Conservation (phyloP, 1,140 invertebrate species). For the Drosophila azteca region DNA sequence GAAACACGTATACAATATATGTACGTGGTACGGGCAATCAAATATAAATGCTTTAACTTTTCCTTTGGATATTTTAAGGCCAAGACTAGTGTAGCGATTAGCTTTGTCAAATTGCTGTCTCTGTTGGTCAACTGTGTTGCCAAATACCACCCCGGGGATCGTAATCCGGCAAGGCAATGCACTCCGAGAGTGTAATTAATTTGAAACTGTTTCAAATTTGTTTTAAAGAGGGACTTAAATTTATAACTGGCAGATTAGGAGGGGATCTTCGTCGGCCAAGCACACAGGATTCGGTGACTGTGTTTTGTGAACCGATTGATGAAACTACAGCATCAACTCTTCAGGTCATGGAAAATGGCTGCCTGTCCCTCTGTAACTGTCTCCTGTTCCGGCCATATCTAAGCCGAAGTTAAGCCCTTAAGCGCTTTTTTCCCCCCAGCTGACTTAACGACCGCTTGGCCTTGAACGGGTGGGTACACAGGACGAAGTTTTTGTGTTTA, state of each 20-base stretch:
- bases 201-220: constrained; percentile 40
- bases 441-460: constrained; percentile 63
- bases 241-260: constrained; percentile 60
- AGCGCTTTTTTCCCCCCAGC: constrained; percentile 50
- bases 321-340: constrained; percentile 9
- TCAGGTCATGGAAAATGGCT: constrained; percentile 1
- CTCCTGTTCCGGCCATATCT: constrained; percentile 13
- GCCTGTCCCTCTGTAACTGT: background rate
- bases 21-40: constrained; percentile 19
- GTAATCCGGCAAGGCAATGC: constrained; percentile 42
- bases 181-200: constrained; percentile 62
- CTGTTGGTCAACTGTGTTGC: constrained; percentile 42
- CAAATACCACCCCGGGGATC: constrained; percentile 23
- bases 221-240: constrained; percentile 43
- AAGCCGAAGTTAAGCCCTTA: constrained; percentile 63
- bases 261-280: constrained; percentile 22
- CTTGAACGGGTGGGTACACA: constrained; percentile 40
- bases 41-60: constrained; percentile 50
- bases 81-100: constrained; percentile 40
- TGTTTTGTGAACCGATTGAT: constrained; percentile 13
- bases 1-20: background rate
- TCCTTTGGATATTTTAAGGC: constrained; percentile 42
- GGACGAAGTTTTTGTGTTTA: background rate
- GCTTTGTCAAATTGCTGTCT: constrained; percentile 26
- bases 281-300: constrained; percentile 5